phyloP scores from a whole-genome alignment of 1,140 invertebrate species.

The Saccostrea glomerata region DNA sequence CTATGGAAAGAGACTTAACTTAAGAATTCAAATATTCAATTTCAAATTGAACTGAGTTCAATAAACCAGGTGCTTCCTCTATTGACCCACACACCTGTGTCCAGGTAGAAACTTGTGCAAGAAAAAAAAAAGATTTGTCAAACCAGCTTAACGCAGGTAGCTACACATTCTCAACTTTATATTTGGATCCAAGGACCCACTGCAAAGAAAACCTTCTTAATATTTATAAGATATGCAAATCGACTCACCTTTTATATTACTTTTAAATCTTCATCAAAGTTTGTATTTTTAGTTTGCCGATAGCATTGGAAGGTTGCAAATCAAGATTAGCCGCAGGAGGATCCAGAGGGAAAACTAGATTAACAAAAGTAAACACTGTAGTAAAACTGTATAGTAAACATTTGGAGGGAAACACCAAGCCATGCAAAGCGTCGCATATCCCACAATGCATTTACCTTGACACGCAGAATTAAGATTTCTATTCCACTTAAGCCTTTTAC shows the following conservation, averaged over 20 bases:
- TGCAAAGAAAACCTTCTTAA: neutral
- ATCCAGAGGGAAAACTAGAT: neutral
- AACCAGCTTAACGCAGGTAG: neutral
- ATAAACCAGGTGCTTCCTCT: constrained; percentile 22
- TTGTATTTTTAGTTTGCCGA: constrained; percentile 10
- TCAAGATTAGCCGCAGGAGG: neutral
- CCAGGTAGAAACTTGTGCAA: neutral
- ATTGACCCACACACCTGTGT: constrained; percentile 9
- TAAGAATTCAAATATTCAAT: constrained; percentile 24
- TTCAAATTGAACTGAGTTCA: neutral
- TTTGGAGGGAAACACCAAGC: constrained; percentile 31
- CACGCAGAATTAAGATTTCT: constrained; percentile 23
- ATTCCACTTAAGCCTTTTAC: constrained; percentile 10
- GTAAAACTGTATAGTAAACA: constrained; percentile 26
- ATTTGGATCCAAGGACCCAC: neutral
- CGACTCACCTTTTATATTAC: constrained; percentile 6
- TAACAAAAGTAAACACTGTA: constrained; percentile 17
- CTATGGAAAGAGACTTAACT: neutral
- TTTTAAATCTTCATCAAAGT: constrained; percentile 6
- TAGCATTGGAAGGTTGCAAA: neutral
- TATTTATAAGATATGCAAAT: constrained; percentile 27
- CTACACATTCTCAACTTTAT: neutral
- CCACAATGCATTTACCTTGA: constrained; percentile 35
- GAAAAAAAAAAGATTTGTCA: constrained; percentile 13
- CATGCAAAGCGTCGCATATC: constrained; percentile 2